Conservation (phyloP, 1,140 invertebrate species). For the Drosophila micromelanica region DNA sequence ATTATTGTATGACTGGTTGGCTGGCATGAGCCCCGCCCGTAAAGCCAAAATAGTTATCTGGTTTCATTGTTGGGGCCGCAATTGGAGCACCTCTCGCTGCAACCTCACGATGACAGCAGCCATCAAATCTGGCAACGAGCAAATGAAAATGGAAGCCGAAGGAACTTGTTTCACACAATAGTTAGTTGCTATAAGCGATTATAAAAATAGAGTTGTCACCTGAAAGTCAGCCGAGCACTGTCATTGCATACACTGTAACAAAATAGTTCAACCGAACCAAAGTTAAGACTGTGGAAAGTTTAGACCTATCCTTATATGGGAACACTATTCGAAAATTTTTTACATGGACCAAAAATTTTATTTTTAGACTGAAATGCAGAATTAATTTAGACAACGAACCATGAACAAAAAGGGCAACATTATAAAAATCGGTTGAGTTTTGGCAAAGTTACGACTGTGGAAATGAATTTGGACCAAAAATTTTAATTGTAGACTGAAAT, state of each 20-base stretch:
- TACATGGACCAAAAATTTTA: too few species aligned
- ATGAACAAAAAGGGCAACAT: too few species aligned
- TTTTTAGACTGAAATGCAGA: too few species aligned
- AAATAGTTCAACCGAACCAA: not conserved
- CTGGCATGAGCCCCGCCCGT: conserved; percentile 73
- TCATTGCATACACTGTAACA: conserved; percentile 26
- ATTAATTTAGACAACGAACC: too few species aligned
- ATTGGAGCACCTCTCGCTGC: conserved; percentile 48
- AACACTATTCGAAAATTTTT: too few species aligned
- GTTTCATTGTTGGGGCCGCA: conserved; percentile 55
- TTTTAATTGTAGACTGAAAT: too few species aligned
- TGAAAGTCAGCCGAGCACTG: conserved; percentile 22
- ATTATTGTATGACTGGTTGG: conserved; percentile 75
- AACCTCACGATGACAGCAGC: conserved; percentile 30
- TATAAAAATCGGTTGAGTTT: too few species aligned
- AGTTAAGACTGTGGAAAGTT: too few species aligned
- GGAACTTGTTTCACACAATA: conserved; percentile 29
- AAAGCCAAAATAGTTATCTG: conserved; percentile 76
- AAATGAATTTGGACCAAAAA: too few species aligned
- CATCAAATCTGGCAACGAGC: conserved; percentile 27
- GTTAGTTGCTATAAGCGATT: conserved; percentile 29
- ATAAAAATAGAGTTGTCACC: conserved; percentile 64
- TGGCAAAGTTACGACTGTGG: too few species aligned
- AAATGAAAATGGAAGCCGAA: conserved; percentile 6
- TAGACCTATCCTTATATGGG: too few species aligned